phyloP scores from a whole-genome alignment of 2,113 vertebrate species.

The Ptychochromis oligacanthus region DNA sequence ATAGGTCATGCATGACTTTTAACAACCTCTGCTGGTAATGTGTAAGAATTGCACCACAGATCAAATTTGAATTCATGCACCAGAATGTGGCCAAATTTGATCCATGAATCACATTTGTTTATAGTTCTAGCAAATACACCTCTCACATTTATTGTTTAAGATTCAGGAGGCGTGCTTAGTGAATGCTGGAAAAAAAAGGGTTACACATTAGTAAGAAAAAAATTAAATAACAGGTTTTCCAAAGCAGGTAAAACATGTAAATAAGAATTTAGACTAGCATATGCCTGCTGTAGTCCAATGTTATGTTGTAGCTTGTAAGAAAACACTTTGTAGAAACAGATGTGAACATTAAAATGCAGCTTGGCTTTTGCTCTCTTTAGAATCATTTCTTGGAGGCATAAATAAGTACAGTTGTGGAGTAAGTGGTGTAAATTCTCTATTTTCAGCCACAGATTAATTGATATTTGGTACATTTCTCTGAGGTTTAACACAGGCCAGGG shows the following conservation, averaged over 20 bases:
- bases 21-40: constrained; percentile 17
- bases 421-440: neutral
- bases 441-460: neutral
- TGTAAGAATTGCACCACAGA: constrained; percentile 24
- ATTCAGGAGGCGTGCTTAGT: neutral
- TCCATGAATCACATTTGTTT: neutral
- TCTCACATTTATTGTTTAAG: neutral
- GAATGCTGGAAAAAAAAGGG: neutral
- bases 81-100: neutral
- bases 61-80: neutral
- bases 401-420: neutral
- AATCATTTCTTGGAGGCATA: neutral
- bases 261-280: neutral
- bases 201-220: neutral
- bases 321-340: neutral
- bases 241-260: constrained; percentile 1
- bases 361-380: neutral
- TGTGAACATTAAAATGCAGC: neutral
- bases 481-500: neutral
- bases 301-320: neutral
- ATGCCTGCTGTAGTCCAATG: neutral
- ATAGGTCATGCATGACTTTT: neutral
- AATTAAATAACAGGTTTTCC: neutral
- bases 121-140: neutral
- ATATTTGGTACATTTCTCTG: neutral